phyloP scores from a whole-genome alignment of 2,888 invertebrate genomes.

The Apodemia hepburni region DNA sequence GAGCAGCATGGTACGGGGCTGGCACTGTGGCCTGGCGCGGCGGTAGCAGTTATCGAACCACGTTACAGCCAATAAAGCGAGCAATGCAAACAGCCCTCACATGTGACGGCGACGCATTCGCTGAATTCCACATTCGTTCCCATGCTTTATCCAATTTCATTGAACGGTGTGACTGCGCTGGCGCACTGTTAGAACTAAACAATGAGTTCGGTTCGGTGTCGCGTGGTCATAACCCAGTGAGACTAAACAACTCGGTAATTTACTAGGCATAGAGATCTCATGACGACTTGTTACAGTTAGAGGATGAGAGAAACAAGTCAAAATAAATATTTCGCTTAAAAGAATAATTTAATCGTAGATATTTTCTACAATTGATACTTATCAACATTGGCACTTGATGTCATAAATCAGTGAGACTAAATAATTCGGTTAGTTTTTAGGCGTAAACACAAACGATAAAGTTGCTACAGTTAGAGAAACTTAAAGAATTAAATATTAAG shows the following conservation, averaged over 20 bases:
- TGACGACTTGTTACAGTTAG: not conserved
- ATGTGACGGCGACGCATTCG: slow-evolving; percentile 45
- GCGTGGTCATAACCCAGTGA: slow-evolving; percentile 54
- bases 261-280: slow-evolving; percentile 3
- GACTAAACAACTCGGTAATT: slow-evolving; percentile 39
- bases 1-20: slow-evolving; percentile 41
- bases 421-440: too few species aligned
- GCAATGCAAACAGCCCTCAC: slow-evolving; percentile 70
- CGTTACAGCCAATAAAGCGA: slow-evolving; percentile 75
- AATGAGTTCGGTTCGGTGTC: slow-evolving; percentile 63
- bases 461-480: too few species aligned
- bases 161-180: slow-evolving; percentile 57
- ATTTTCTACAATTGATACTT: too few species aligned
- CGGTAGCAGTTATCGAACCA: slow-evolving; percentile 51
- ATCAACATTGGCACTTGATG: too few species aligned
- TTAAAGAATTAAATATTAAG: too few species aligned
- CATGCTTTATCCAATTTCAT: slow-evolving; percentile 77
- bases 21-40: slow-evolving; percentile 31
- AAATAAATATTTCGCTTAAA: too few species aligned
- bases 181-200: slow-evolving; percentile 59
- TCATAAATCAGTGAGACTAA: too few species aligned
- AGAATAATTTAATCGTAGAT: too few species aligned
- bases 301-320: too few species aligned
- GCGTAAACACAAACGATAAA: too few species aligned
- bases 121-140: slow-evolving; percentile 71